phyloP scores from a whole-genome alignment of 2,888 invertebrate genomes.

The Biston stratarius region DNA sequence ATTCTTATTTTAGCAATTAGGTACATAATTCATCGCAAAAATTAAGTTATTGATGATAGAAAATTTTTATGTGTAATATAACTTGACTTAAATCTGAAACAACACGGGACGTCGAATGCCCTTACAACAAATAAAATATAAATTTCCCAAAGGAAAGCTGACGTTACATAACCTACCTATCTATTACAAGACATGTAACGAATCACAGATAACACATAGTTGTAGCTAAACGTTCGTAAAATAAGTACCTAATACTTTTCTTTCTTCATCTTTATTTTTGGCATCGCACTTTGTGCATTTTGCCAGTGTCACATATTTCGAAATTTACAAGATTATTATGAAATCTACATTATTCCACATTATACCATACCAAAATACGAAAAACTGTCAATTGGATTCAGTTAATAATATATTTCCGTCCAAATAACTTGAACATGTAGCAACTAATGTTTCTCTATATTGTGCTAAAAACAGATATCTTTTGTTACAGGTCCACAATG shows the following conservation, averaged over 20 bases:
- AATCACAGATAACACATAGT: constrained; percentile 38
- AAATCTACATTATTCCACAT: no score
- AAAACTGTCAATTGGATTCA: no score
- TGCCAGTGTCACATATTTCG: no score
- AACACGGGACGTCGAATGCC: constrained; percentile 5
- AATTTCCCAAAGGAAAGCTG: constrained; percentile 24
- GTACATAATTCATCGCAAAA: no score
- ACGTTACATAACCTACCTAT: constrained; percentile 11
- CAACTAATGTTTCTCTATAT: no score
- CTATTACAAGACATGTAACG: constrained; percentile 14
- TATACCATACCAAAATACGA: no score
- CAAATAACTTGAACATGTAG: no score
- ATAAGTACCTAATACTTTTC: constrained; percentile 17
- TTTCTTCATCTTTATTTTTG: no score
- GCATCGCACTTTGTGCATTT: no score
- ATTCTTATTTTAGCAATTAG: no score
- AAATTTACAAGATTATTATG: no score
- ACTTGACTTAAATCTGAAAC: constrained; percentile 12
- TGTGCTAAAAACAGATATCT: not conserved
- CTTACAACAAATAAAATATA: constrained; percentile 12
- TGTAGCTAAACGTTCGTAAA: constrained; percentile 40
- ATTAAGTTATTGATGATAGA: not conserved
- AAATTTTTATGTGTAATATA: constrained; percentile 1
- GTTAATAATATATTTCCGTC: no score
- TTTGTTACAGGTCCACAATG: constrained; percentile 68